These are phyloP conservation scores for Temnothorax curvispinosus DNA, from an alignment of 1,140 invertebrate genomes.

Conservation along the genomic window DNA sequence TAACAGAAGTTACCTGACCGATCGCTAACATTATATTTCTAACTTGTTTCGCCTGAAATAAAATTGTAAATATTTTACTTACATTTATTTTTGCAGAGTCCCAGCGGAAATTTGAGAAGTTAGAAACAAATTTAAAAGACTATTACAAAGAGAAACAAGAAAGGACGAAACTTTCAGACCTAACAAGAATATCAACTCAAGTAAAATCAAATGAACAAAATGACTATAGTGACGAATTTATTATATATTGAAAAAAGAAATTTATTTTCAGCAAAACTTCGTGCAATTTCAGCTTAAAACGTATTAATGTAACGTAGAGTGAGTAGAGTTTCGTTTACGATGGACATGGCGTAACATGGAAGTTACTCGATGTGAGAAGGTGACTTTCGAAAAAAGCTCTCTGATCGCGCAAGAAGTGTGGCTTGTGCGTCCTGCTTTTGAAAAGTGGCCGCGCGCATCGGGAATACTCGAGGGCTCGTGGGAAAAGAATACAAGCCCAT, in stretches of 20 bases:
- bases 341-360: neutral
- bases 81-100: neutral
- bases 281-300: neutral
- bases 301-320: neutral
- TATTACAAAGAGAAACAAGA: conserved; percentile 3
- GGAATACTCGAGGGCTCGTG: conserved; percentile 49
- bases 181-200: neutral
- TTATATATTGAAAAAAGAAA: neutral
- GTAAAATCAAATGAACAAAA: neutral
- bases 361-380: neutral
- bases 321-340: neutral
- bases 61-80: neutral
- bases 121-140: conserved; percentile 39
- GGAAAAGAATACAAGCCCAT: conserved; percentile 62
- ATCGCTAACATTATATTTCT: neutral
- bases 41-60: neutral
- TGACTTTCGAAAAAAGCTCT: conserved; percentile 36
- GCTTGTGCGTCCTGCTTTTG: conserved; percentile 46
- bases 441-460: conserved; percentile 65
- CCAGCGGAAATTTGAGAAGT: conserved; percentile 17
- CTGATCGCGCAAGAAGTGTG: conserved; percentile 59
- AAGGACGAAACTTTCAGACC: neutral
- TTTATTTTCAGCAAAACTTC: neutral
- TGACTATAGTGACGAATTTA: neutral
- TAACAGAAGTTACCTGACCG: neutral